phyloP scores from a whole-genome alignment of 2,797 vertebrate species.

The Tenualosa thibaudeaui region DNA sequence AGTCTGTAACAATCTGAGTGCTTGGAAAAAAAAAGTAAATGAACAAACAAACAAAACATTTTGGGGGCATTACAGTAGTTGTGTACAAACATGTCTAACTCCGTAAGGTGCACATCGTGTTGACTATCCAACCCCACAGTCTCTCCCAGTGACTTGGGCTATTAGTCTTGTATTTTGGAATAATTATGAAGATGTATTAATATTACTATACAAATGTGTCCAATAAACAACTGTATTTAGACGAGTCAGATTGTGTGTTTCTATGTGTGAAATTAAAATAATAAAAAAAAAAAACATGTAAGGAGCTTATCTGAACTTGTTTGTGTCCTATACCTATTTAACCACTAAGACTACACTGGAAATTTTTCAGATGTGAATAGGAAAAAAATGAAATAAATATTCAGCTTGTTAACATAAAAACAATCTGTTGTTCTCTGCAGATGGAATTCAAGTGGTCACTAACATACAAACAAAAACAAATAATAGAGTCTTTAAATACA shows the following conservation, averaged over 20 bases:
- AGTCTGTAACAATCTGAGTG: slow-evolving; percentile 64
- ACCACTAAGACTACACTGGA: too few species aligned
- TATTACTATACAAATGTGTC: slow-evolving; percentile 18
- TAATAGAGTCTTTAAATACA: too few species aligned
- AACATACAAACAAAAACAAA: too few species aligned
- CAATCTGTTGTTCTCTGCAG: too few species aligned
- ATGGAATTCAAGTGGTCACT: too few species aligned
- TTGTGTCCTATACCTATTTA: not conserved
- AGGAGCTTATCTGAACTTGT: slow-evolving; percentile 46
- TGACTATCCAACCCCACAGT: not conserved
- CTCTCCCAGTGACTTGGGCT: not conserved
- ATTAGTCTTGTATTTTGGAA: slow-evolving; percentile 68
- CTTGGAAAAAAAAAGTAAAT: slow-evolving; percentile 52
- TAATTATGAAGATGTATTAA: slow-evolving; percentile 48
- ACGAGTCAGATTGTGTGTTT: slow-evolving; percentile 29
- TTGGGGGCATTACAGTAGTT: slow-evolving; percentile 68
- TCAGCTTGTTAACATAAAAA: too few species aligned
- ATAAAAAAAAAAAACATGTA: slow-evolving; percentile 36
- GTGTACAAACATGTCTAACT: slow-evolving; percentile 51
- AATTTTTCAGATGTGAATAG: too few species aligned
- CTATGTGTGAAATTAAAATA: slow-evolving; percentile 48
- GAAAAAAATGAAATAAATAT: too few species aligned
- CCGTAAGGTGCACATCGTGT: slow-evolving; percentile 14
- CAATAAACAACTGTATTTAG: slow-evolving; percentile 20
- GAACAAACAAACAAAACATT: slow-evolving; percentile 44